These are phyloP conservation scores for Drosophila lini DNA, from an alignment of 1,140 invertebrate species.

Conservation along the genomic window DNA sequence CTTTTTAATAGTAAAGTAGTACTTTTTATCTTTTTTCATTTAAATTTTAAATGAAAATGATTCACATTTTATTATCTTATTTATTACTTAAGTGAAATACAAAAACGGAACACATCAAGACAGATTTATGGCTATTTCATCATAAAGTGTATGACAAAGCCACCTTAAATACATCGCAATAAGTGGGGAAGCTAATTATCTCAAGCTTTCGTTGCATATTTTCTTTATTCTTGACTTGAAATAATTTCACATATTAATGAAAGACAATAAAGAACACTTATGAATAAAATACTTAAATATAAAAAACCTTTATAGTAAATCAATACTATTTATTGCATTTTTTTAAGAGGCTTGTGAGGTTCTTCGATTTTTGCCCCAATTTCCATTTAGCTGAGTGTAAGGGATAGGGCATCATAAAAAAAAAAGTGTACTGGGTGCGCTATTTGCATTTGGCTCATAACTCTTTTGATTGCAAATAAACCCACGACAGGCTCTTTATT, in stretches of 20 bases:
- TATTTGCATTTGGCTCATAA: constrained; percentile 82
- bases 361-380: background rate
- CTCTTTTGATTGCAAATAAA: constrained; percentile 82
- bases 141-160: constrained; percentile 8
- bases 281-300: background rate
- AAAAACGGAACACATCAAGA: background rate
- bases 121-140: constrained; percentile 2
- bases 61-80: background rate
- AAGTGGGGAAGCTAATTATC: background rate
- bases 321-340: background rate
- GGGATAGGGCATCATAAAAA: constrained; percentile 61
- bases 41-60: background rate
- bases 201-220: background rate
- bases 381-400: constrained; percentile 32
- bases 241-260: background rate
- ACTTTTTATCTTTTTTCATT: background rate
- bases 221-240: background rate
- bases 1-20: background rate
- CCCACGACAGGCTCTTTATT: constrained; percentile 58
- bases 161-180: background rate
- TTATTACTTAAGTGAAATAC: background rate
- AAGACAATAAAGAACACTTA: background rate
- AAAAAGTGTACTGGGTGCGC: constrained; percentile 59
- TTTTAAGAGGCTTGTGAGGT: background rate
- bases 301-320: background rate